Base-by-base conservation (phyloP, 2,888 invertebrate species). In the Drosophila siamana region DNA sequence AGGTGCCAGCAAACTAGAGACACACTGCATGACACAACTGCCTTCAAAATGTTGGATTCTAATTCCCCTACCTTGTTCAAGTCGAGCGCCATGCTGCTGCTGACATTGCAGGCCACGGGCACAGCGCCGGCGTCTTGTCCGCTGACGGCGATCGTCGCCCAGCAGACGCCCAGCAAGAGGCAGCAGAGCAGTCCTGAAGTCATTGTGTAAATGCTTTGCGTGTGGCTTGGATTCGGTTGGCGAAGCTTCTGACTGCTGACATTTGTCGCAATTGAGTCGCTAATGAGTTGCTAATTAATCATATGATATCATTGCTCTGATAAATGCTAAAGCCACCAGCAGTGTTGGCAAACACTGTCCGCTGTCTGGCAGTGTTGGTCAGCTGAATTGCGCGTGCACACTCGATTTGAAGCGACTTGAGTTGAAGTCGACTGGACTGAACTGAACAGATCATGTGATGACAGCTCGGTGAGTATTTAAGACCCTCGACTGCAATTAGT, bases 1-100 rank as follows among this genome's bases (percentile, higher is more conserved):
- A 88, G 44, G 59, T 63, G 33, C 88, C 88, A 11, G 85, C 54
- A 2, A 89, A 62, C 88, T 88, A 24, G 3, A 4, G 0, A n/a
- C n/a, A n/a, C 2, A 9, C 15, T n/a, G n/a, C n/a, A n/a, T n/a
- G n/a, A n/a, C n/a, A n/a, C n/a, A n/a, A n/a, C n/a, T n/a, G n/a
- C n/a, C n/a, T n/a, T n/a, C n/a, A n/a, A n/a, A n/a, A n/a, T n/a
- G n/a, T n/a, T n/a, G n/a, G n/a, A n/a, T n/a, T n/a, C n/a, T n/a
- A n/a, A n/a, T n/a, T n/a, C 0, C 4, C 16, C 43, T 33, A 84
- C 85, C 69, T 60, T n/a, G 1, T 33, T 13, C 41, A 85, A 48
- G 16, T 85, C 56, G 0, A 87, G 41, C 11, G 67, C 36, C 1
- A 75, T 73, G 65, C 71, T 74, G 7, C 2, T 3, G 56, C 61